Evolutionary conservation across 2,888 invertebrate genomes (phyloP), one percentile per base, ranked within the genome.

Genomic region (Gymnocheta viridis): DNA sequence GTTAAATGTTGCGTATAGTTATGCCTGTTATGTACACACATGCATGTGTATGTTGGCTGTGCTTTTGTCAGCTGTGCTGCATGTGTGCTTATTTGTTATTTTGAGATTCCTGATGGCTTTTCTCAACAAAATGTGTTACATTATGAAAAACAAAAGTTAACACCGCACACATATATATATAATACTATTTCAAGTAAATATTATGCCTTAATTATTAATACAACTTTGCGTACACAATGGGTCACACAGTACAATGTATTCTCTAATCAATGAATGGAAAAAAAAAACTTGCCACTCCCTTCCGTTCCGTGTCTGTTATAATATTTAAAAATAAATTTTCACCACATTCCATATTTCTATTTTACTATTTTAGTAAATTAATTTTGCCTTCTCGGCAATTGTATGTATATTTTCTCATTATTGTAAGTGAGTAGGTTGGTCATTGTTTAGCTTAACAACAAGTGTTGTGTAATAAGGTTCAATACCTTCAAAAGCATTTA

Each of bases 121-220:
- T 79, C 47, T 66, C 83, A 83, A 76, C 58, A 76, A 83, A n/a
- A 80, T 81, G 67, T 73, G 72, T 73, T 66, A 82, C 62, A 47
- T 60, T 67, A 51, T 19, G n/a, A 10, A 24, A 47, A 49, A 1
- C 2, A 29, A 4, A 27, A 6, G 3, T 44, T 7, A 32, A 35
- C 9, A 62, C 1, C 51, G 54, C 1, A 29, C 4, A 60, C 22
- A 19, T 2, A 35, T 38, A 66, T 4, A 60, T 38, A 14, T 32
- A 73, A 62, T 70, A 66, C 19, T 51, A 49, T 27, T 62, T 56
- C n/a, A 56, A 19, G 32, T 17, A 32, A 32, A 56, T 72, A 66
- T 77, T 77, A 84, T 84, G 66, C 80, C 81, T 80, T 84, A 84
- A 80, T 84, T 80, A 81, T 76, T 58, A 77, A 77, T 66, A 38